Evolutionary conservation across 2,888 invertebrate genomes (phyloP).

Genomic region (Meandrusa payeni): DNA sequence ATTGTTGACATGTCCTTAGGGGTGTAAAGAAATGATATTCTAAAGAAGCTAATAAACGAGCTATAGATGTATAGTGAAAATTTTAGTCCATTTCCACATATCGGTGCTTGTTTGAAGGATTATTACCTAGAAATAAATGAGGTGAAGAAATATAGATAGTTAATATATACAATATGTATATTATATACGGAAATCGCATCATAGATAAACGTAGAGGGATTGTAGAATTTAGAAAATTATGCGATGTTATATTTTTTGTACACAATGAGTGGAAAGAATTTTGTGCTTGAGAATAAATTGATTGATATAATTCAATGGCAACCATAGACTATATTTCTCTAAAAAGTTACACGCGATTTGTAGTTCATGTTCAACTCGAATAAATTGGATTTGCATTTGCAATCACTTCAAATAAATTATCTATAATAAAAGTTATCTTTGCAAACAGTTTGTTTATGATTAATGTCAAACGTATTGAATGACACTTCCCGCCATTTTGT

Average conservation of each 20-base stretch:
- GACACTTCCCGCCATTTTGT: slow-evolving; percentile 8
- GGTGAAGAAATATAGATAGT: slow-evolving; percentile 35
- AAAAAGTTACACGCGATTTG: too few relatives aligned
- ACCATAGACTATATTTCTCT: slow-evolving; percentile 11
- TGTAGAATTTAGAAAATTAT: slow-evolving; percentile 35
- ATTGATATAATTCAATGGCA: slow-evolving; percentile 2
- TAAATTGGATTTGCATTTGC: too few relatives aligned
- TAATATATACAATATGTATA: slow-evolving; percentile 33
- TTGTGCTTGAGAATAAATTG: slow-evolving; percentile 2
- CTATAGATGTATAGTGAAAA: slow-evolving; percentile 49
- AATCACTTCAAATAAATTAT: too few relatives aligned
- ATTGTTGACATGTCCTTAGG: slow-evolving; percentile 58
- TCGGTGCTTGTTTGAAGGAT: slow-evolving; percentile 73
- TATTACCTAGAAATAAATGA: slow-evolving; percentile 64
- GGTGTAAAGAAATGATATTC: slow-evolving; percentile 61
- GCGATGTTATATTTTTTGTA: slow-evolving; percentile 37
- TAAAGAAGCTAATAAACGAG: slow-evolving; percentile 52
- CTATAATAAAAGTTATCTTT: too few relatives aligned
- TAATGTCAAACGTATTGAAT: background rate
- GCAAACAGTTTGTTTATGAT: background rate
- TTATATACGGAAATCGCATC: slow-evolving; percentile 44
- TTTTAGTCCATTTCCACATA: slow-evolving; percentile 74
- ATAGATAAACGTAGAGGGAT: slow-evolving; percentile 45
- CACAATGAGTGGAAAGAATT: slow-evolving; percentile 7
- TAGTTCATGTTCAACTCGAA: too few relatives aligned